A percentile compares a stretch with the other conserved stretches of the same genome.
These are phyloP conservation scores for Polyergus mexicanus DNA, from an alignment of 1,140 invertebrate species.

Conservation along the genomic window DNA sequence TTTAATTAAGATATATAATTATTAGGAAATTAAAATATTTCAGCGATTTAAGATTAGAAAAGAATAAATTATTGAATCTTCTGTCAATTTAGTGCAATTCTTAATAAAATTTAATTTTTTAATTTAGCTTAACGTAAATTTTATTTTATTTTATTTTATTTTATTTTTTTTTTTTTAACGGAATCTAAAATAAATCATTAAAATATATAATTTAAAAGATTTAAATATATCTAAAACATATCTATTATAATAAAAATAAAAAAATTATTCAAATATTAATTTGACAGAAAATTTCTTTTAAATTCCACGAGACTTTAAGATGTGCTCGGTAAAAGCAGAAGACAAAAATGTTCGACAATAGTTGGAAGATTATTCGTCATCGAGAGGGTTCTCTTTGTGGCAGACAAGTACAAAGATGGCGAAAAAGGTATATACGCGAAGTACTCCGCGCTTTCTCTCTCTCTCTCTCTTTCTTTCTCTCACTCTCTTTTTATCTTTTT, in stretches of 20 bases:
- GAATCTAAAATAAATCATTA: background rate
- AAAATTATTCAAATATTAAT: no score
- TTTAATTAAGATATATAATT: background rate
- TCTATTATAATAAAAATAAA: no score
- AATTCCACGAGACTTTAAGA: background rate
- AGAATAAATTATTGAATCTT: background rate
- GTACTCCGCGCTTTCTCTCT: slow-evolving; percentile 4
- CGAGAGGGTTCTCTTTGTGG: slow-evolving; percentile 38
- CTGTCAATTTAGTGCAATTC: no score
- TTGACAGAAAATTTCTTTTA: background rate
- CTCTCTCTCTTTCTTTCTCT: no score
- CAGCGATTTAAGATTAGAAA: background rate
- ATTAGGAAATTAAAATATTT: background rate
- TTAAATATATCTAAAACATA: background rate
- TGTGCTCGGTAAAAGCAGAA: background rate
- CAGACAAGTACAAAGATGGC: slow-evolving; percentile 50
- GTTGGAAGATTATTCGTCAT: slow-evolving; percentile 12
- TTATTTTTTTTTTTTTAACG: background rate
- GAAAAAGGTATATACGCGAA: slow-evolving; percentile 57
- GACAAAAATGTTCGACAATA: background rate
- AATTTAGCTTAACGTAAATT: background rate
- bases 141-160: no score
- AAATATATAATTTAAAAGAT: background rate
- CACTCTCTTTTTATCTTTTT: background rate
- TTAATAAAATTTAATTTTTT: background rate